These are phyloP conservation scores for Drosophila dunni DNA, from an alignment of 1,140 invertebrate species.

Conservation along the genomic window DNA sequence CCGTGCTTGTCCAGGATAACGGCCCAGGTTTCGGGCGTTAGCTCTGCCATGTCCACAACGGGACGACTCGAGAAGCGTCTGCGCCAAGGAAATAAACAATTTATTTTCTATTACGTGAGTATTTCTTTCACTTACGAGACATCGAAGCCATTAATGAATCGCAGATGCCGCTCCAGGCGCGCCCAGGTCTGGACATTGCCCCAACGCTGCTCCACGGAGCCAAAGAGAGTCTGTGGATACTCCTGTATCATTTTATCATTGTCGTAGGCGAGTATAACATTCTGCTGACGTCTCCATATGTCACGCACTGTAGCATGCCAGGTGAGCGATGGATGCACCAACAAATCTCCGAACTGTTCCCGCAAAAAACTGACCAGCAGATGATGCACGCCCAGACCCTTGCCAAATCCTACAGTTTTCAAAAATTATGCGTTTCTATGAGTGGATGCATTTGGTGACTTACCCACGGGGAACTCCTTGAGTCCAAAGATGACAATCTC, in stretches of 20 bases:
- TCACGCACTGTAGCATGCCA: conserved; percentile 85
- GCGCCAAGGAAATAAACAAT: not conserved
- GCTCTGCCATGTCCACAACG: conserved; percentile 88
- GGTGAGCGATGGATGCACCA: conserved; percentile 84
- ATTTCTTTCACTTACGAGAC: conserved; percentile 60
- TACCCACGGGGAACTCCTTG: conserved; percentile 87
- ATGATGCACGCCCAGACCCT: conserved; percentile 84
- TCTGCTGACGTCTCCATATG: conserved; percentile 85
- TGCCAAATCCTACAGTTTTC: conserved; percentile 81
- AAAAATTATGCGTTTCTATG: not conserved
- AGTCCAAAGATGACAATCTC: conserved; percentile 88
- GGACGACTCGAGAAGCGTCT: conserved; percentile 83
- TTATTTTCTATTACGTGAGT: not conserved
- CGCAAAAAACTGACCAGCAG: conserved; percentile 85
- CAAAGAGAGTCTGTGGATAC: conserved; percentile 69
- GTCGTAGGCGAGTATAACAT: conserved; percentile 87
- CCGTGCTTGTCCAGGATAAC: conserved; percentile 86
- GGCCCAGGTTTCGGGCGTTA: conserved; percentile 86
- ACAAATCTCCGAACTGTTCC: conserved; percentile 85
- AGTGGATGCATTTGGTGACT: conserved; percentile 20
- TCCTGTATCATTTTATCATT: conserved; percentile 76
- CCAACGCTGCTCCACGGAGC: conserved; percentile 86
- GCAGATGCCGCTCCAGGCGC: conserved; percentile 85
- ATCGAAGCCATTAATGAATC: conserved; percentile 70
- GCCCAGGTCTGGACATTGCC: conserved; percentile 86